Base-by-base conservation (phyloP, 2,113 vertebrate genomes). In the Choloepus hoffmanni region DNA sequence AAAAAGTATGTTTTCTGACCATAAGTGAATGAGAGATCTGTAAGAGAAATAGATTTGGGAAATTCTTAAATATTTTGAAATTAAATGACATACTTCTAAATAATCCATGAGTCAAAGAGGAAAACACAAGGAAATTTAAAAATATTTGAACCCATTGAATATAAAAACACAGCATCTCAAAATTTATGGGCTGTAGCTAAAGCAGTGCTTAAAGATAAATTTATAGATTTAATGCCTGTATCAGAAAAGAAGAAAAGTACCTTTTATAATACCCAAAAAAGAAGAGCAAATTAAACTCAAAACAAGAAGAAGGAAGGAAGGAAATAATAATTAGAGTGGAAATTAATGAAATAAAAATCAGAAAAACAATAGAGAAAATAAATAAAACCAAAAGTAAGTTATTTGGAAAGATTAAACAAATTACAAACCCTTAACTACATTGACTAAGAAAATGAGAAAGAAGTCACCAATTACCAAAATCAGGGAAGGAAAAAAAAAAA, bases 391-490 rank as follows among this genome's bases (percentile, higher is more conserved):
- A 67, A 70, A 85, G 12, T 13, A 58, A 36, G 23, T 68, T 62
- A 40, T 92, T 91, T 78, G 50, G 53, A 93, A 58, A 62, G 53
- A 77, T 63, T 76, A 88, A 18, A 26, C 62, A 92, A 82, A 4
- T 72, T 48, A 63, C n/a, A 82, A 91, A 82, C 70, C 4, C 48
- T 82, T 33, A n/a, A 2, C 43, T 43, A n/a, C 7, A 24, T 60
- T 58, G 65, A 36, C 36, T 24, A 55, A 13, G 55, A 33, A 86
- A 68, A 70, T 53, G 40, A 68, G 28, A 36, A 14, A 78, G n/a
- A 81, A 74, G n/a, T 77, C n/a, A 83, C 50, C 62, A 90, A 83
- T 77, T 63, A 84, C 28, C 24, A 65, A 84, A 94, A 30, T 83
- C 70, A 83, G 78, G 13, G 16, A 84, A n/a, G 50, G 43, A 45